Conservation (phyloP, 2,888 invertebrate species). For the Trachelus iudaicus region DNA sequence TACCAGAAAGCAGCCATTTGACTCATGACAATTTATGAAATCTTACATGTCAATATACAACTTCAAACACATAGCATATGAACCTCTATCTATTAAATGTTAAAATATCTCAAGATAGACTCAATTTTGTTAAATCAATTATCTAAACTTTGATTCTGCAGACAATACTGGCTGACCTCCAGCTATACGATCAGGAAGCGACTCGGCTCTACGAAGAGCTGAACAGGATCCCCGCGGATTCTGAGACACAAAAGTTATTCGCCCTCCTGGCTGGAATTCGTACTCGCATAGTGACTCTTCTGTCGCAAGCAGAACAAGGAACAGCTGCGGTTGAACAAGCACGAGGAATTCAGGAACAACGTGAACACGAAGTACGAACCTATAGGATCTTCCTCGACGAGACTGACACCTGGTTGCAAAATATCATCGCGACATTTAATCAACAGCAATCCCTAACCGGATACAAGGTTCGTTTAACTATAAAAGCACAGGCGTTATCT, state of each 20-base stretch:
- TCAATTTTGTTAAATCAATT: constrained; percentile 9
- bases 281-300: constrained; percentile 74
- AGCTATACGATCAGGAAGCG: constrained; percentile 76
- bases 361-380: constrained; percentile 68
- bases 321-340: constrained; percentile 69
- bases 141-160: constrained; percentile 60
- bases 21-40: not conserved
- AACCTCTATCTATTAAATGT: too few relatives aligned
- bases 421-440: constrained; percentile 43
- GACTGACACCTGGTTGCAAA: constrained; percentile 56
- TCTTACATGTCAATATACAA: not conserved
- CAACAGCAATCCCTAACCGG: constrained; percentile 38
- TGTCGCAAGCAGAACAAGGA: constrained; percentile 78
- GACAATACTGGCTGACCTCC: constrained; percentile 78
- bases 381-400: constrained; percentile 55
- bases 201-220: constrained; percentile 74
- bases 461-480: constrained; percentile 42
- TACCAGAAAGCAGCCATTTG: not conserved
- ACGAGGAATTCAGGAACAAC: constrained; percentile 68
- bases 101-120: not conserved
- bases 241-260: constrained; percentile 71
- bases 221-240: constrained; percentile 73
- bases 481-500: not conserved
- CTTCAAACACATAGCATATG: too few relatives aligned
- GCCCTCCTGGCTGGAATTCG: constrained; percentile 72